phyloP scores from a whole-genome alignment of 2,888 invertebrate species.

The Xanthorhoe spadicearia region DNA sequence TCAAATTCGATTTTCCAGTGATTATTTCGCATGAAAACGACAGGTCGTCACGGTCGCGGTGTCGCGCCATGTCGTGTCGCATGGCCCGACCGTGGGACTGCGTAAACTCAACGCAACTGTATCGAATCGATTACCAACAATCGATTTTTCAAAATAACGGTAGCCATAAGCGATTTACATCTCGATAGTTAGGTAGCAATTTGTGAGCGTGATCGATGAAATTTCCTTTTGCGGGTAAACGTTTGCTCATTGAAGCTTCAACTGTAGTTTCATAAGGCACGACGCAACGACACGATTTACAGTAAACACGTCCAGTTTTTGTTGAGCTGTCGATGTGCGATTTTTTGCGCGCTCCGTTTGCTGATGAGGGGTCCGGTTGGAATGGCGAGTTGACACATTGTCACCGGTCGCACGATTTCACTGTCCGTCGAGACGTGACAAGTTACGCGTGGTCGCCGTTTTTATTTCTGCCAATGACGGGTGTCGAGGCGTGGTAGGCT shows the following conservation, averaged over 20 bases:
- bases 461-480: conserved; percentile 85
- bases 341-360: conserved; percentile 33
- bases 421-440: conserved; percentile 82
- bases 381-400: conserved; percentile 72
- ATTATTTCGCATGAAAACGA: conserved; percentile 64
- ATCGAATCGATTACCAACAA: conserved; percentile 77
- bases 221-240: conserved; percentile 79
- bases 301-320: conserved; percentile 56
- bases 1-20: conserved; percentile 70
- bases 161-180: conserved; percentile 79
- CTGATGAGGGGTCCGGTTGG: conserved; percentile 43
- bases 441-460: conserved; percentile 83
- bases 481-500: conserved; percentile 82
- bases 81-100: conserved; percentile 76
- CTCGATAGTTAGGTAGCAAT: conserved; percentile 79
- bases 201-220: conserved; percentile 82
- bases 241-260: conserved; percentile 80
- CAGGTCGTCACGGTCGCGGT: conserved; percentile 61
- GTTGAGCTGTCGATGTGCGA: conserved; percentile 52
- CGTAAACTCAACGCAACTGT: conserved; percentile 78
- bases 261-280: conserved; percentile 82
- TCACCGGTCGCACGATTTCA: conserved; percentile 82
- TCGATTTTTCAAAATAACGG: conserved; percentile 84
- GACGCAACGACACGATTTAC: conserved; percentile 66
- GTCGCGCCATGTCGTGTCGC: conserved; percentile 46